Evolutionary conservation across 1,140 invertebrate species (phyloP), one percentile per base, ranked within the genome.

Genomic region (Goniozus legneri): DNA sequence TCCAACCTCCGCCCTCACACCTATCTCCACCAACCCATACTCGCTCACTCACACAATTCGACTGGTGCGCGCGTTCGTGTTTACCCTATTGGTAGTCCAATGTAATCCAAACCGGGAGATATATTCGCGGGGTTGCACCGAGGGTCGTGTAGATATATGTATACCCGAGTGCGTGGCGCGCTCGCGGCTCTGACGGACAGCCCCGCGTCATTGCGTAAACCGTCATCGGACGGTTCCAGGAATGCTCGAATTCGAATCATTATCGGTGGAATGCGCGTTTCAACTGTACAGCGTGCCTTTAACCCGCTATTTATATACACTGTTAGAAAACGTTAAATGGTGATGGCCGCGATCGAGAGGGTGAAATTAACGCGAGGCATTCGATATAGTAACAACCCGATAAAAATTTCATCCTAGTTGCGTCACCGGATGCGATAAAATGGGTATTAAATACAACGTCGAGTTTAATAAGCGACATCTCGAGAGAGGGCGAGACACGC

Each of bases 31-130:
- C 21, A 48, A 33, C 41, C 33, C 39, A 34, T 42, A 24, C 33
- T 34, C 35, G 19, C 32, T 8, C 3, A 20, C 3, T 3, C 21
- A n/a, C 12, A 15, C 32, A 8, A n/a, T 34, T 34, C 32, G 15
- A 39, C 36, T 15, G 6, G 24, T 24, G 54, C 39, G 41, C 60
- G 58, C 53, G 53, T 61, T 57, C 48, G 58, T 64, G 55, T 62
- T 68, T 71, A 65, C 56, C 63, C 66, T 62, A 69, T 72, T 67
- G 69, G 62, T 66, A 62, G 59, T 62, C 54, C 59, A 49, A 50
- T 60, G 64, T 70, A 71, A 71, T 72, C 65, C 72, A 67, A 65
- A 62, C 61, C 39, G 22, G 44, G 45, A 52, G 62, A 54, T 58
- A 54, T 62, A 65, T 56, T 27, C 45, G 21, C 39, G 34, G 40